A percentile compares a stretch with the other conserved stretches of the same genome.
Evolutionary conservation across 2,113 vertebrate genomes (phyloP).

Genomic region (Myotis lucifugus): DNA sequence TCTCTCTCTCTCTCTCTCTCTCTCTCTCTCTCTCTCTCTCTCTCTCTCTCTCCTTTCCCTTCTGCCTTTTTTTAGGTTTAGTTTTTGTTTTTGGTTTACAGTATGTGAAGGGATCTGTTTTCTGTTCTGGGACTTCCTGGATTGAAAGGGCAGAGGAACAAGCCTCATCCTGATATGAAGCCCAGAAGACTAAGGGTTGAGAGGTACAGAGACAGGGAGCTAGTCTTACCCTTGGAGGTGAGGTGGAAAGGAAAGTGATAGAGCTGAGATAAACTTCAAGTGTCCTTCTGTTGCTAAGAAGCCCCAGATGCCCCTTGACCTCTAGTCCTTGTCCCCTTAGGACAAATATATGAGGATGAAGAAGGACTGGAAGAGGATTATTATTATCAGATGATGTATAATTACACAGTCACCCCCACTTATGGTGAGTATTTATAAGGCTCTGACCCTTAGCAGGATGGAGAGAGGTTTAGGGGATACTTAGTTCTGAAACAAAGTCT

Average conservation of each 20-base stretch:
- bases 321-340: constrained; percentile 45
- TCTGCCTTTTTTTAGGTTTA: neutral
- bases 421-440: constrained; percentile 71
- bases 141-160: neutral
- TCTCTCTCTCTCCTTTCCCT: neutral
- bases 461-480: neutral
- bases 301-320: constrained; percentile 26
- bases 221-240: neutral
- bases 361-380: constrained; percentile 54
- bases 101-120: neutral
- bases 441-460: neutral
- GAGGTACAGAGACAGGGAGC: neutral
- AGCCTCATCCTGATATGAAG: neutral
- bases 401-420: constrained; percentile 72
- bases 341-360: constrained; percentile 69
- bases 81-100: constrained; percentile 18
- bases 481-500: neutral
- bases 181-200: neutral
- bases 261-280: neutral
- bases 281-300: neutral
- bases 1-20: neutral
- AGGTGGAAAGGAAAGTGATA: neutral
- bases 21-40: neutral
- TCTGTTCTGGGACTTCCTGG: neutral
- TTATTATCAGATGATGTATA: constrained; percentile 74